Percentiles rank a stretch among this genome's conserved stretches.
phyloP scores from a whole-genome alignment of 1,140 invertebrate species.

The Panulirus ornatus region DNA sequence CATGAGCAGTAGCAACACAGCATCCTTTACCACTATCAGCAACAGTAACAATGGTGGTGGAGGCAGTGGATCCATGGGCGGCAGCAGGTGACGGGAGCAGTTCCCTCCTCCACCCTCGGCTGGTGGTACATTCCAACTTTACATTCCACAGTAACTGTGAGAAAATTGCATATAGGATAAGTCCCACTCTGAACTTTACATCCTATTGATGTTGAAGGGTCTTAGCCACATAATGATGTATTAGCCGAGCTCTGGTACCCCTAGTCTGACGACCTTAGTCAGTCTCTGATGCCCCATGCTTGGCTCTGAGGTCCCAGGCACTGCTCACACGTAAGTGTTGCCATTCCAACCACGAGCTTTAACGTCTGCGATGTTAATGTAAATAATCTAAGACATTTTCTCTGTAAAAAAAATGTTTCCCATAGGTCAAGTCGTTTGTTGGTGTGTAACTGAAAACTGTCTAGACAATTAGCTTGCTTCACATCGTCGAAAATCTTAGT shows the following conservation, averaged over 20 bases:
- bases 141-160: no score
- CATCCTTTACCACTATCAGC: background rate
- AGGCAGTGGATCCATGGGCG: conserved; percentile 40
- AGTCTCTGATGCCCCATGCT: background rate
- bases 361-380: conserved; percentile 71
- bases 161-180: no score
- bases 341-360: conserved; percentile 65
- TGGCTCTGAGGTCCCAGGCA: conserved; percentile 34
- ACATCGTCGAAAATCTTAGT: conserved; percentile 56
- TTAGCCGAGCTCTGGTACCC: conserved; percentile 1
- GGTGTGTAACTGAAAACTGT: conserved; percentile 59
- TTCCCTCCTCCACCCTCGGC: background rate
- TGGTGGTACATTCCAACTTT: background rate
- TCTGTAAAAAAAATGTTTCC: conserved; percentile 54
- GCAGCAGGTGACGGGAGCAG: conserved; percentile 67
- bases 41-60: conserved; percentile 18
- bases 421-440: conserved; percentile 59
- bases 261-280: background rate
- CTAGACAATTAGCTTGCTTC: conserved; percentile 62
- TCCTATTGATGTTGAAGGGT: background rate
- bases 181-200: background rate
- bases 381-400: conserved; percentile 43
- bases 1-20: conserved; percentile 39
- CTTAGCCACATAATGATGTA: background rate
- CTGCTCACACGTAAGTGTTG: conserved; percentile 46